Conservation (phyloP, 2,797 vertebrate genomes). For the Takifugu rubripes region DNA sequence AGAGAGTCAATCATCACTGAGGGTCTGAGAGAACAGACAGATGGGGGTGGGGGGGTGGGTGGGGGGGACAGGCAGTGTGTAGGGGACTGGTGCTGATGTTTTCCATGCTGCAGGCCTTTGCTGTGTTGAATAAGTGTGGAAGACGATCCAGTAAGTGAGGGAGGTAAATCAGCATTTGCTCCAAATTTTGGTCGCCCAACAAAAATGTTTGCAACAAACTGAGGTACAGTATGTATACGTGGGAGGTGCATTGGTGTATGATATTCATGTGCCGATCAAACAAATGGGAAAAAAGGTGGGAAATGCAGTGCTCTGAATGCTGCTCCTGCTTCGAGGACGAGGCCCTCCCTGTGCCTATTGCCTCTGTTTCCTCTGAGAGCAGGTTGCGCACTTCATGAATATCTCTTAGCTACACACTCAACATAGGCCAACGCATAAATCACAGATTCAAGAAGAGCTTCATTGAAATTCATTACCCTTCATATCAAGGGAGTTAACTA, state of each 20-base stretch:
- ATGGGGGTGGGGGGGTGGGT: constrained; percentile 13
- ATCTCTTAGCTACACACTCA: constrained; percentile 66
- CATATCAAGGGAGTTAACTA: constrained; percentile 74
- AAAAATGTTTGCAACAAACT: constrained; percentile 31
- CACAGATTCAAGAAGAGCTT: constrained; percentile 71
- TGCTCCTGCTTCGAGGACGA: constrained; percentile 43
- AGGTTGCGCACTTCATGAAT: constrained; percentile 55
- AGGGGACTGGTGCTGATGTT: constrained; percentile 43
- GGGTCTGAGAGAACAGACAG: constrained; percentile 49
- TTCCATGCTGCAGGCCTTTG: constrained; percentile 51
- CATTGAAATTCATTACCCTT: constrained; percentile 77
- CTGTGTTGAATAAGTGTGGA: constrained; percentile 46
- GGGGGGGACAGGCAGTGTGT: constrained; percentile 21
- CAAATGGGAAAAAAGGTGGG: constrained; percentile 42
- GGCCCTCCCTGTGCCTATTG: constrained; percentile 30
- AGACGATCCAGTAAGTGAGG: constrained; percentile 29
- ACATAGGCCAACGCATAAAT: constrained; percentile 71
- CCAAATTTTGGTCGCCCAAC: constrained; percentile 51
- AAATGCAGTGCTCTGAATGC: constrained; percentile 33
- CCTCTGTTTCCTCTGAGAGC: constrained; percentile 54
- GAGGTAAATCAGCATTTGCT: constrained; percentile 56
- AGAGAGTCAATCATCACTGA: constrained; percentile 74
- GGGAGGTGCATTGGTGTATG: not conserved
- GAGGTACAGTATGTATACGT: constrained; percentile 2
- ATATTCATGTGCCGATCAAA: constrained; percentile 12